phyloP scores from a whole-genome alignment of 2,888 invertebrate species.

The Eulithis prunata region DNA sequence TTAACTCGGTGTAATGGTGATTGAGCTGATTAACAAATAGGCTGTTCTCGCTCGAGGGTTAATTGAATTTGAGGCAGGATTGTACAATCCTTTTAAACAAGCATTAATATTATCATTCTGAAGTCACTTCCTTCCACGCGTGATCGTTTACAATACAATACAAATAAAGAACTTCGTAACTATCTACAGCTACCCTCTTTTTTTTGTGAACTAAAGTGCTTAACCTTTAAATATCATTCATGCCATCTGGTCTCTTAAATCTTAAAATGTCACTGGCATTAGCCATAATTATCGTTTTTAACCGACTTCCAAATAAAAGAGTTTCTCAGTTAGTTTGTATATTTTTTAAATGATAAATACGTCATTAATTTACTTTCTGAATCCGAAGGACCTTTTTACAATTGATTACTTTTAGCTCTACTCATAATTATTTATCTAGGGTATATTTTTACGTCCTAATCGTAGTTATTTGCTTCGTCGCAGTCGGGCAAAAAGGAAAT shows the following conservation, averaged over 20 bases:
- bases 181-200: constrained; percentile 1
- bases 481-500: too few relatives aligned
- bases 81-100: constrained; percentile 22
- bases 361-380: neutral
- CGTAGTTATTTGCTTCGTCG: too few relatives aligned
- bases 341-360: constrained; percentile 6
- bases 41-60: constrained; percentile 53
- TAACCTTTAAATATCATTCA: constrained; percentile 60
- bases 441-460: too few relatives aligned
- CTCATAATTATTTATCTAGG: too few relatives aligned
- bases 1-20: constrained; percentile 56
- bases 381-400: too few relatives aligned
- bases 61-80: constrained; percentile 61
- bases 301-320: too few relatives aligned
- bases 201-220: constrained; percentile 37
- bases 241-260: constrained; percentile 8
- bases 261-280: constrained; percentile 18
- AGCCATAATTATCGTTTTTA: constrained; percentile 2
- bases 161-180: constrained; percentile 7
- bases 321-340: neutral
- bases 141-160: neutral
- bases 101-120: constrained; percentile 45
- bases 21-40: constrained; percentile 66
- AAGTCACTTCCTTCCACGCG: constrained; percentile 3
- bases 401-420: too few relatives aligned